Evolutionary conservation across 2,113 vertebrate species (phyloP).

Genomic region (Macroglossus sobrinus): DNA sequence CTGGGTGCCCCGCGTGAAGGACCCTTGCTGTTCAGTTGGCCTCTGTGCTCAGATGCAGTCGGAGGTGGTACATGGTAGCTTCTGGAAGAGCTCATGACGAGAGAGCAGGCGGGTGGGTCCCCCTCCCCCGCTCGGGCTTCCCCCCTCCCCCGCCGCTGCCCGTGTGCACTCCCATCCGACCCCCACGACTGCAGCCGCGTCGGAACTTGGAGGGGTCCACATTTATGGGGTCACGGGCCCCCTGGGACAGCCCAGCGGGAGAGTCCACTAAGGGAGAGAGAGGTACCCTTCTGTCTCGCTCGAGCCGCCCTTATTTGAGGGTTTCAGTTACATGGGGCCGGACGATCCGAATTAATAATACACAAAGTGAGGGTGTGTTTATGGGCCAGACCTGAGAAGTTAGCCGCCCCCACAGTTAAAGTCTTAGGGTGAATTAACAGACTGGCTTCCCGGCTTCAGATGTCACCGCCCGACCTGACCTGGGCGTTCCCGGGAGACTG

Average conservation of each 20-base stretch:
- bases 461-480: background rate
- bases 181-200: rapidly evolving
- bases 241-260: background rate
- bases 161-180: rapidly evolving
- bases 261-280: too few relatives aligned
- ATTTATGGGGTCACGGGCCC: background rate
- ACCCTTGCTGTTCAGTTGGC: background rate
- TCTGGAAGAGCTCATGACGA: background rate
- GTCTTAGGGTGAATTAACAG: background rate
- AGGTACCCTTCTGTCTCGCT: background rate
- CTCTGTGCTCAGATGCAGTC: background rate
- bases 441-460: background rate
- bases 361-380: background rate
- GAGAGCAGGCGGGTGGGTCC: rapidly evolving
- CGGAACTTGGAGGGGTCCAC: background rate
- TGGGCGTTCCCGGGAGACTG: too few relatives aligned
- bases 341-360: rapidly evolving
- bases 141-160: background rate
- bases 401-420: background rate
- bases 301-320: background rate
- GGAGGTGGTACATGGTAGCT: background rate
- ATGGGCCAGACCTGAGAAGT: rapidly evolving
- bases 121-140: background rate
- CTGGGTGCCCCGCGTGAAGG: background rate
- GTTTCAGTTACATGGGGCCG: background rate